phyloP scores from a whole-genome alignment of 1,140 invertebrate genomes.

The Planococcus citri region DNA sequence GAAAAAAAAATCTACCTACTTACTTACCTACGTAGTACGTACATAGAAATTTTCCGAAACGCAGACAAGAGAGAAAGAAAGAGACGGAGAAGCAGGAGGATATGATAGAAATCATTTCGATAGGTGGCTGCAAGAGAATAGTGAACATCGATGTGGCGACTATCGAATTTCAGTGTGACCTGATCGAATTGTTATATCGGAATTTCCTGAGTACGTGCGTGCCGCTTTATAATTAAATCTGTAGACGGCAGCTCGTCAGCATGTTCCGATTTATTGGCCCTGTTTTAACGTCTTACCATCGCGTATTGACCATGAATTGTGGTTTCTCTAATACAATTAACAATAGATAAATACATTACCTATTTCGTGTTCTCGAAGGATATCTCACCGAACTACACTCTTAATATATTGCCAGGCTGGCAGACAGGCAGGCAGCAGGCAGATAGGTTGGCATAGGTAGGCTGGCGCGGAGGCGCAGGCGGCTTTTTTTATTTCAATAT shows the following conservation, averaged over 20 bases:
- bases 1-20: slow-evolving; percentile 6
- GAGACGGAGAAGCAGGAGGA: no score
- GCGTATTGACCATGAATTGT: not conserved
- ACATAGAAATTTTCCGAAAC: not conserved
- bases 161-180: slow-evolving; percentile 10
- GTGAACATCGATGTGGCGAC: not conserved
- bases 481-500: slow-evolving; percentile 8
- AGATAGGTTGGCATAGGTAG: no score
- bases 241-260: slow-evolving; percentile 5
- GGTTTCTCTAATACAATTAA: slow-evolving; percentile 15
- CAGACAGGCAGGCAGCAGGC: no score
- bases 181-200: slow-evolving; percentile 15
- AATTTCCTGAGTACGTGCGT: slow-evolving; percentile 16
- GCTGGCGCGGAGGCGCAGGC: no score
- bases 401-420: not conserved
- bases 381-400: not conserved
- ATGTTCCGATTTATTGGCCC: slow-evolving; percentile 18
- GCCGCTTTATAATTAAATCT: slow-evolving; percentile 18
- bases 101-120: not conserved
- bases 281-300: slow-evolving; percentile 12
- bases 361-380: not conserved
- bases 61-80: not conserved
- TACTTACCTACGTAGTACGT: no score
- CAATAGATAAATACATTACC: slow-evolving; percentile 20
- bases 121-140: not conserved